A percentile compares a stretch with the other conserved stretches of the same genome.
Evolutionary conservation across 2,888 invertebrate species (phyloP).

Genomic region (Unio pictorum): DNA sequence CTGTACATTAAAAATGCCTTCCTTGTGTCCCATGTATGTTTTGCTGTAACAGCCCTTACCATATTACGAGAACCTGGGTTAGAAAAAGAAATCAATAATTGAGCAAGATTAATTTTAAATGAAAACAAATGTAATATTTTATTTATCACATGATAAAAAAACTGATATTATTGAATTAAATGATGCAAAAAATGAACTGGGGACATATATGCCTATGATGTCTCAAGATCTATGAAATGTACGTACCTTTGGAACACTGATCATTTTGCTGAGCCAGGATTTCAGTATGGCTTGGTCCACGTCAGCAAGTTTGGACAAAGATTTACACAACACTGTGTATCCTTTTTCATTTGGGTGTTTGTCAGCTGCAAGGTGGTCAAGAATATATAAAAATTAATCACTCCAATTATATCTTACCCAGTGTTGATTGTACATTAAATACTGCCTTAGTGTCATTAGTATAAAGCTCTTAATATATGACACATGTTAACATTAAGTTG

Average conservation of each 20-base stretch:
- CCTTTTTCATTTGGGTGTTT: conserved; percentile 76
- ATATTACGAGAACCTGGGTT: too few species aligned
- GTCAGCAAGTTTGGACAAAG: conserved; percentile 78
- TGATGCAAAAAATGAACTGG: too few species aligned
- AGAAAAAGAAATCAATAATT: neutral
- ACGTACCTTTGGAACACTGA: conserved; percentile 61
- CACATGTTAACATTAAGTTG: neutral
- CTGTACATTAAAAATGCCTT: too few species aligned
- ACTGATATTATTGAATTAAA: too few species aligned
- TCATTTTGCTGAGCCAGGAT: conserved; percentile 70
- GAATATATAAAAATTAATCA: neutral
- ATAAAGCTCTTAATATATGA: neutral
- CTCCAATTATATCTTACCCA: too few species aligned
- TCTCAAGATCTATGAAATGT: neutral
- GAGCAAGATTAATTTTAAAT: neutral
- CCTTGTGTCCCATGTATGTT: too few species aligned
- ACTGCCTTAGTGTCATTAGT: too few species aligned
- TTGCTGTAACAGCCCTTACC: too few species aligned
- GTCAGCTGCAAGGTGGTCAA: conserved; percentile 72
- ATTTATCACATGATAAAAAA: too few species aligned
- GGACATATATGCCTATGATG: too few species aligned
- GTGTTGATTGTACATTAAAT: neutral
- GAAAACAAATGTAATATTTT: too few species aligned
- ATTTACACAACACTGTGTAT: conserved; percentile 79
- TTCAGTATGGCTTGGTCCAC: conserved; percentile 79